phyloP scores from a whole-genome alignment of 2,113 vertebrate genomes.

The Thunnus maccoyii region DNA sequence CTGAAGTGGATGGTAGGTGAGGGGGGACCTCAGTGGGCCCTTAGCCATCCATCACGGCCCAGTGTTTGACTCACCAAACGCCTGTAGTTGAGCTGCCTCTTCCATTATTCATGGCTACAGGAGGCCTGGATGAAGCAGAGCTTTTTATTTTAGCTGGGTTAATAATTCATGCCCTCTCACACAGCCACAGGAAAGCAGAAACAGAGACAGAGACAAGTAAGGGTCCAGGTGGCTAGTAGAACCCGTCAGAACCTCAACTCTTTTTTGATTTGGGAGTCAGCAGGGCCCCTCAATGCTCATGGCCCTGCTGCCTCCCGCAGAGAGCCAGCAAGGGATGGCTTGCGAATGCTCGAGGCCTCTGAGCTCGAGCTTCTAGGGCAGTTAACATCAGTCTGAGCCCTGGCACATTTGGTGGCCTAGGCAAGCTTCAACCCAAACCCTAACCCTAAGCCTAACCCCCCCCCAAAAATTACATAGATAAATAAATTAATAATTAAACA shows the following conservation, averaged over 20 bases:
- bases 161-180: slow-evolving; percentile 86
- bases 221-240: slow-evolving; percentile 77
- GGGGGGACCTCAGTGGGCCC: slow-evolving; percentile 53
- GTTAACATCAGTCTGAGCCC: slow-evolving; percentile 49
- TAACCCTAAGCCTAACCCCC: no score
- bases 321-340: slow-evolving; percentile 49
- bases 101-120: slow-evolving; percentile 87
- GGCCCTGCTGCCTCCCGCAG: slow-evolving; percentile 60
- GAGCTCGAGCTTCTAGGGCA: slow-evolving; percentile 46
- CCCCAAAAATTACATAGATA: no score
- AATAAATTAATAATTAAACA: no score
- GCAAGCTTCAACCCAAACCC: no score
- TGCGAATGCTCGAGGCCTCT: slow-evolving; percentile 46
- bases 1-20: slow-evolving; percentile 58
- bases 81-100: slow-evolving; percentile 80
- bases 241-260: slow-evolving; percentile 75
- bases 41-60: slow-evolving; percentile 79
- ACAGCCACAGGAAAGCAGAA: slow-evolving; percentile 74
- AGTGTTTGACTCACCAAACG: slow-evolving; percentile 85
- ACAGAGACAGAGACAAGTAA: slow-evolving; percentile 73
- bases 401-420: no score
- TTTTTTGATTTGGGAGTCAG: slow-evolving; percentile 77
- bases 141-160: slow-evolving; percentile 87
- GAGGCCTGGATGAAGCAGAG: slow-evolving; percentile 79
- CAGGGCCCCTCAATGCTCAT: slow-evolving; percentile 60